These are phyloP conservation scores for Folsomia candida DNA, from an alignment of 2,888 invertebrate genomes.

Conservation along the genomic window DNA sequence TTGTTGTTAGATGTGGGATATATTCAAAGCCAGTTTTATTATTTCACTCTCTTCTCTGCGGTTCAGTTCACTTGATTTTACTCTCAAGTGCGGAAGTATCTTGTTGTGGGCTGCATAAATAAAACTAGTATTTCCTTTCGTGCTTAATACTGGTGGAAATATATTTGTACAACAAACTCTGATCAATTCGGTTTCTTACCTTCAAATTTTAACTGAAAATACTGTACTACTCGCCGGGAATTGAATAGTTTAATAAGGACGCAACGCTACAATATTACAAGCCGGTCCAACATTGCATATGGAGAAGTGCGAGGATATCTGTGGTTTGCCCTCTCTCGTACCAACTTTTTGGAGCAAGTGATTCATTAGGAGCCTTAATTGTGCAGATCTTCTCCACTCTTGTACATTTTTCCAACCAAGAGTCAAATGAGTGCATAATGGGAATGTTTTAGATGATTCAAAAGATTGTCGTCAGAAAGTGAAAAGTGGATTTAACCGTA, in stretches of 20 bases:
- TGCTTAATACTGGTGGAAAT: too few species aligned
- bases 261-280: too few species aligned
- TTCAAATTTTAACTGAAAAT: too few species aligned
- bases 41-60: not conserved
- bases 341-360: not conserved
- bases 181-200: too few species aligned
- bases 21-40: not conserved
- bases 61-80: not conserved
- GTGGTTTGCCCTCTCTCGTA: too few species aligned
- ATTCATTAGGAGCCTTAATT: not conserved
- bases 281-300: too few species aligned
- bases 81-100: conserved; percentile 2
- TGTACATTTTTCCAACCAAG: not conserved
- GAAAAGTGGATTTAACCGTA: not conserved
- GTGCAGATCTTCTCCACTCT: not conserved
- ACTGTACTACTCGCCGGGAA: too few species aligned
- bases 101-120: not conserved
- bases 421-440: not conserved
- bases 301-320: too few species aligned
- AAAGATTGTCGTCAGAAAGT: not conserved
- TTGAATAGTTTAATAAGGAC: too few species aligned
- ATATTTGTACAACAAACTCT: too few species aligned
- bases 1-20: not conserved
- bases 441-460: not conserved
- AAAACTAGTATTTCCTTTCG: not conserved